Percentiles rank a stretch among this genome's conserved stretches.
phyloP scores from a whole-genome alignment of 2,888 invertebrate genomes.

The Myathropa florea region DNA sequence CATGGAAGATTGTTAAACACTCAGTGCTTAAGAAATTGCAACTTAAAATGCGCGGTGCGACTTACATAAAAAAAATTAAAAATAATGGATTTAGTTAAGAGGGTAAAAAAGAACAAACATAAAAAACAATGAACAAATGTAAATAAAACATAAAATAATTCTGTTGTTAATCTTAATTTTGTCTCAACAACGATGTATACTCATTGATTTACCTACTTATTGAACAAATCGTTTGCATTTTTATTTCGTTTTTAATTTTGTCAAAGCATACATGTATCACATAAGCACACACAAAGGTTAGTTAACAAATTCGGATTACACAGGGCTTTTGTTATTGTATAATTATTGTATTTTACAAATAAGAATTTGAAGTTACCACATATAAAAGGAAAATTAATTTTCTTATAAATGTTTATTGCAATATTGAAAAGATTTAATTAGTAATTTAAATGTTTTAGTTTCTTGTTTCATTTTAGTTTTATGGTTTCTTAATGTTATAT shows the following conservation, averaged over 20 bases:
- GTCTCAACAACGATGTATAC: conserved; percentile 44
- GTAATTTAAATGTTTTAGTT: conserved; percentile 64
- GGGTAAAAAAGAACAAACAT: background rate
- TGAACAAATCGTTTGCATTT: conserved; percentile 48
- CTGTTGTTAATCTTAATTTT: conserved; percentile 18
- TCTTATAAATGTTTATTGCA: conserved; percentile 51
- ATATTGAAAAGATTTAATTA: conserved; percentile 60
- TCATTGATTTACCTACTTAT: conserved; percentile 29
- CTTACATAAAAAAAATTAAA: conserved; percentile 43
- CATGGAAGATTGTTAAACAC: background rate
- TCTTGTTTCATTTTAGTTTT: conserved; percentile 61
- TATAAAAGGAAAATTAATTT: conserved; percentile 24
- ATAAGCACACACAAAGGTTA: conserved; percentile 55
- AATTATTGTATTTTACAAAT: conserved; percentile 53
- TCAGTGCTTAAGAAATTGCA: background rate
- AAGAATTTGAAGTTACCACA: conserved; percentile 44
- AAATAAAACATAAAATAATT: conserved; percentile 24
- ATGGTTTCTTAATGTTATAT: conserved; percentile 18
- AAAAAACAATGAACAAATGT: conserved; percentile 33
- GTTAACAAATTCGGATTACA: conserved; percentile 75
- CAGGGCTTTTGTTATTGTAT: conserved; percentile 75
- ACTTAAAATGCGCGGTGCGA: conserved; percentile 28
- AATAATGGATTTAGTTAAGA: conserved; percentile 26
- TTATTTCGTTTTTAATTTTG: conserved; percentile 4
- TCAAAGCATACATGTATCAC: conserved; percentile 27